Base-by-base conservation (phyloP, 2,797 vertebrate genomes). In the Spinus pinus region DNA sequence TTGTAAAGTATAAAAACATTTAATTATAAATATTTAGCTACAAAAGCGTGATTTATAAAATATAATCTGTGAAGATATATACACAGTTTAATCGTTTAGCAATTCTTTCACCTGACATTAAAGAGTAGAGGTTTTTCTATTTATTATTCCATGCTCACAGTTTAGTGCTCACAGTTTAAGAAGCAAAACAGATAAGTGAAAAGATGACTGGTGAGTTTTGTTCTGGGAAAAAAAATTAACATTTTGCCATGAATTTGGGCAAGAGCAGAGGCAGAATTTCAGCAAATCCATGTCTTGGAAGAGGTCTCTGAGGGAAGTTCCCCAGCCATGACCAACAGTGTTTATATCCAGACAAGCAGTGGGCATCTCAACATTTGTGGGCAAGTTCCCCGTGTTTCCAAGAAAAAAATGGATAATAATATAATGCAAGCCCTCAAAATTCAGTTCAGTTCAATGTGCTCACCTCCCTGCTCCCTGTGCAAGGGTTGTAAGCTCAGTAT, bases 1-100 rank as follows among this genome's bases (percentile, higher is more conserved):
- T 97, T 96, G 87, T 94, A 95, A 97, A 94, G 97, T 97, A 97
- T 97, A 98, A 98, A 98, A 97, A 94, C 95, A 94, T 97, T 97
- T 97, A 96, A 97, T 97, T 96, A 97, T 97, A 97, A 97, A 97
- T 97, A 97, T 94, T 97, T 94, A 94, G 93, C 95, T 97, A 95
- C 95, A 97, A 96, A 96, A 90, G 95, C 95, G 77, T 96, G 96
- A 97, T 96, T 97, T 97, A 97, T 95, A 96, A 97, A 97, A 97
- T 97, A 97, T 97, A 97, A 97, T 97, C 91, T 97, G 95, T 96
- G 95, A 93, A 93, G 91, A 93, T 95, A 96, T 96, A 95, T 74
- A 97, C 86, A 96, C 75, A 81, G 87, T 95, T 96, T 96, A 95
- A 96, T 94, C 47, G 46, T 96, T 95, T 95, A 96, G 91, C 95